Evolutionary conservation across 2,888 invertebrate species (phyloP).

Genomic region (Lepetodrilus schrolli): DNA sequence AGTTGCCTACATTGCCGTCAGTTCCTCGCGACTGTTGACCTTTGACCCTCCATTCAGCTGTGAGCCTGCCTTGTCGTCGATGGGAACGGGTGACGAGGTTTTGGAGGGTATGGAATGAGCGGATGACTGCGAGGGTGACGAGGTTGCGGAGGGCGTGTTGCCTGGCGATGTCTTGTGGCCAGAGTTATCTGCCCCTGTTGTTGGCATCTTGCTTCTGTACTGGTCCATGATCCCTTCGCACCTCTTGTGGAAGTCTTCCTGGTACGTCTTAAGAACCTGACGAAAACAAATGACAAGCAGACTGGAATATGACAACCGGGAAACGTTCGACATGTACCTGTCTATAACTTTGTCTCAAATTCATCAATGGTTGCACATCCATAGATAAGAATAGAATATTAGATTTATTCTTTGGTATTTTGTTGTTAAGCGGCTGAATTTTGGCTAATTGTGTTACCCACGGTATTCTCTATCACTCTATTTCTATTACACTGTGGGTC

Average conservation of each 20-base stretch:
- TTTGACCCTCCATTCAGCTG: slow-evolving; percentile 24
- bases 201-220: slow-evolving; percentile 47
- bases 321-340: too few species aligned
- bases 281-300: slow-evolving; percentile 13
- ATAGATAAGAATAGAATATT: too few species aligned
- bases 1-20: slow-evolving; percentile 41
- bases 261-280: slow-evolving; percentile 50
- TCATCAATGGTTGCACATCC: too few species aligned
- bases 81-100: slow-evolving; percentile 23
- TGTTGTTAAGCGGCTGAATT: too few species aligned
- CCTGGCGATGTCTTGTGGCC: slow-evolving; percentile 34
- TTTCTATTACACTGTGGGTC: too few species aligned
- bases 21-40: slow-evolving; percentile 43
- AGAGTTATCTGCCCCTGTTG: slow-evolving; percentile 37
- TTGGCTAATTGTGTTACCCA: too few species aligned
- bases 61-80: neutral
- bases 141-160: neutral
- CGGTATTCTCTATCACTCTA: too few species aligned
- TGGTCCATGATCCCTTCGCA: slow-evolving; percentile 52
- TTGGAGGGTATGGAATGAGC: slow-evolving; percentile 10
- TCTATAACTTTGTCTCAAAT: too few species aligned
- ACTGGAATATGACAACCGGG: too few species aligned
- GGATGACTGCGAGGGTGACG: neutral
- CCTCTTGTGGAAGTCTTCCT: slow-evolving; percentile 55
- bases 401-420: too few species aligned